phyloP scores from a whole-genome alignment of 2,888 invertebrate species.

The Chrysolina americana region DNA sequence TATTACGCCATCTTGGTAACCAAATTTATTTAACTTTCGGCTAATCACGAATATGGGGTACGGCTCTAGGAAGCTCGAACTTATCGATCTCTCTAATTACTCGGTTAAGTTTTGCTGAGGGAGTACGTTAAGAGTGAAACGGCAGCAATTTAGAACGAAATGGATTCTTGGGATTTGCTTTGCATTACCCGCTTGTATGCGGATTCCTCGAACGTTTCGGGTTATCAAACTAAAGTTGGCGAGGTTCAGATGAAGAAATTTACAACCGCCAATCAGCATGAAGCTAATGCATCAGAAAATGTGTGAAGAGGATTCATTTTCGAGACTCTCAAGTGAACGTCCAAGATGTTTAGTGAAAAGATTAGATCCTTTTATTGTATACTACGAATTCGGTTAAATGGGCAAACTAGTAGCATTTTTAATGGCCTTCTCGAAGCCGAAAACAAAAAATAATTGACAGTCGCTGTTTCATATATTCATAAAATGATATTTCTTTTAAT shows the following conservation, averaged over 20 bases:
- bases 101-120: slow-evolving; percentile 31
- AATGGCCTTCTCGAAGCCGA: no score
- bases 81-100: slow-evolving; percentile 44
- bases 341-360: no score
- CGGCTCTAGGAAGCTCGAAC: slow-evolving; percentile 38
- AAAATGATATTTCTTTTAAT: no score
- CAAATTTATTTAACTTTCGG: slow-evolving; percentile 46
- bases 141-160: slow-evolving; percentile 13
- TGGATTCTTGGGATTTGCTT: slow-evolving; percentile 12
- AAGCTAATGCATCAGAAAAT: not conserved
- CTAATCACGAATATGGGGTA: slow-evolving; percentile 47
- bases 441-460: no score
- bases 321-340: no score
- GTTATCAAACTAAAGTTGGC: not conserved
- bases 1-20: slow-evolving; percentile 47
- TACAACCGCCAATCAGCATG: not conserved
- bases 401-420: no score
- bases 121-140: slow-evolving; percentile 14
- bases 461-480: no score
- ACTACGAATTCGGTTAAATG: no score
- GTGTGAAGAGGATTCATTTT: no score
- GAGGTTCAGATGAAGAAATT: not conserved
- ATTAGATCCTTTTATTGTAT: no score
- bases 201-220: not conserved
- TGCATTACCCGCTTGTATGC: not conserved